Percentiles rank a stretch among this genome's conserved stretches.
These are phyloP conservation scores for Benthosema pterotum DNA, from an alignment of 2,797 vertebrate genomes.

Conservation along the genomic window DNA sequence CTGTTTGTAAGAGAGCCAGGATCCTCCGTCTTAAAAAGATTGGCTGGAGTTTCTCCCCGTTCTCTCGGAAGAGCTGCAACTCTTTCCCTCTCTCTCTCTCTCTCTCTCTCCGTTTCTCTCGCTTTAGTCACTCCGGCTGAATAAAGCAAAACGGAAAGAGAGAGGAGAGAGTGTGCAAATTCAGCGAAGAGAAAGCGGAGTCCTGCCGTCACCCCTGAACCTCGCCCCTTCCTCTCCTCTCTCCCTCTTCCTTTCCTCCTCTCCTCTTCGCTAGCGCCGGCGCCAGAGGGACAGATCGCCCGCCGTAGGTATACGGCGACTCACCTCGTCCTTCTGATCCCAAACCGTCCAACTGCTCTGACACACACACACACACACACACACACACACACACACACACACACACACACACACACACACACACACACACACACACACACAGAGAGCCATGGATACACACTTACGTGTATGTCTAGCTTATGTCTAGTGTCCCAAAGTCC, in stretches of 20 bases:
- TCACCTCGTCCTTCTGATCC: conserved; percentile 64
- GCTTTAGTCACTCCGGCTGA: conserved; percentile 68
- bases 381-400: conserved; percentile 16
- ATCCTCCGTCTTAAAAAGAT: conserved; percentile 78
- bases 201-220: conserved; percentile 80
- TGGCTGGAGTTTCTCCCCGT: conserved; percentile 71
- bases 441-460: conserved; percentile 23
- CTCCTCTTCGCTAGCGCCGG: conserved; percentile 37
- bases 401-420: conserved; percentile 1
- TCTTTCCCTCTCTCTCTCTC: conserved; percentile 59
- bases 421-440: conserved; percentile 19
- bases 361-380: conserved; percentile 44
- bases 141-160: conserved; percentile 66
- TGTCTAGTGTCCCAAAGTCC: conserved; percentile 44
- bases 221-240: conserved; percentile 62
- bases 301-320: conserved; percentile 66
- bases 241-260: conserved; percentile 34
- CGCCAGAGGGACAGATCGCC: conserved; percentile 53
- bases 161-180: conserved; percentile 70
- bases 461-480: conserved; percentile 53
- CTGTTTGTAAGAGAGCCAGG: conserved; percentile 87
- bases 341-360: conserved; percentile 52
- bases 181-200: conserved; percentile 74
- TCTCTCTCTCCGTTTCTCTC: conserved; percentile 66
- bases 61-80: conserved; percentile 56